phyloP scores from a whole-genome alignment of 2,113 vertebrate genomes.

The Crotophaga sulcirostris region DNA sequence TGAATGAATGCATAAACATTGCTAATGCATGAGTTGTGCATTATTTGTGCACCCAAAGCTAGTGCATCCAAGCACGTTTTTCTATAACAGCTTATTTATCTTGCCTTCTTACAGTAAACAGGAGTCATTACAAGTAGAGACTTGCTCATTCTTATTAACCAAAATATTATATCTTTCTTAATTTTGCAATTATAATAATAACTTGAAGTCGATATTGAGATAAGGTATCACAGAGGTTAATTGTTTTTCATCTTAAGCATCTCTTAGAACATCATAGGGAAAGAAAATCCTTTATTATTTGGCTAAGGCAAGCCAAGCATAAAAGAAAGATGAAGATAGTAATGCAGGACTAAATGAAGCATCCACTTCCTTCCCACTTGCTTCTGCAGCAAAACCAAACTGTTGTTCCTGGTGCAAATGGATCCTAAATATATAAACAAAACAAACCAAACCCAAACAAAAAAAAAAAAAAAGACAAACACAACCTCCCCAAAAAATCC shows the following conservation, averaged over 20 bases:
- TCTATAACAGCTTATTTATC: background rate
- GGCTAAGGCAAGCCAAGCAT: background rate
- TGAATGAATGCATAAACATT: background rate
- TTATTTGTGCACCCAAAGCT: background rate
- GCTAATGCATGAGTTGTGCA: background rate
- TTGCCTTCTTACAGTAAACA: background rate
- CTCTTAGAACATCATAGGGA: background rate
- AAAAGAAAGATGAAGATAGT: background rate
- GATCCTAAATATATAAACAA: background rate
- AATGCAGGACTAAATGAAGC: background rate
- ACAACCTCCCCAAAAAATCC: too few species aligned
- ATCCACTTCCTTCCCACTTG: background rate
- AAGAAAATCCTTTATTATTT: too few species aligned
- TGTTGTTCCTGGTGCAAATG: background rate
- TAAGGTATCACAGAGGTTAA: background rate
- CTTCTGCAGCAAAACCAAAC: background rate
- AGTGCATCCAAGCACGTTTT: background rate
- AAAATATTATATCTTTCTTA: background rate
- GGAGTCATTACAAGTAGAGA: background rate
- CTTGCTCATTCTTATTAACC: background rate
- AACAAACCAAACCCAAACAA: too few species aligned
- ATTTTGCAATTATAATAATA: background rate
- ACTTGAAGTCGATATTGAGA: background rate
- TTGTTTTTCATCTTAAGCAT: background rate
- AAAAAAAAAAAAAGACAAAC: background rate